Percentiles rank a stretch among this genome's conserved stretches.
These are phyloP conservation scores for Aphelenchoides fujianensis DNA, from an alignment of 1,140 invertebrate species.

Conservation along the genomic window DNA sequence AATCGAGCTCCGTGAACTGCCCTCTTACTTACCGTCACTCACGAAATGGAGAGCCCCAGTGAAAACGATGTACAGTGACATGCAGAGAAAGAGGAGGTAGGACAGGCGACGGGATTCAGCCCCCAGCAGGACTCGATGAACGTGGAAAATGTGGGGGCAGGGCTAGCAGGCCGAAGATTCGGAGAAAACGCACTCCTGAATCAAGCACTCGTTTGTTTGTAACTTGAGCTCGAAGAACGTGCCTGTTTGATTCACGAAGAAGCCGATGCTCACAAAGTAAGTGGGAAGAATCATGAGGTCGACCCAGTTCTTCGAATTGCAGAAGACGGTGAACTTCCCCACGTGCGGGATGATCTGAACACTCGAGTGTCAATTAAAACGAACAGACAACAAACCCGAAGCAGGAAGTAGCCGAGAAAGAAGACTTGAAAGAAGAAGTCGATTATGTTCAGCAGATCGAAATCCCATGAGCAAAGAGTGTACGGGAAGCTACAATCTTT, in stretches of 20 bases:
- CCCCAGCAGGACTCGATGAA: not conserved
- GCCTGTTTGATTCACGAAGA: not conserved
- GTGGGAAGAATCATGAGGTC: not conserved
- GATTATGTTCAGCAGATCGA: not conserved
- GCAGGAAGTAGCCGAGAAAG: not conserved
- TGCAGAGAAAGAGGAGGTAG: not conserved
- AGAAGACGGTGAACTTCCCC: not conserved
- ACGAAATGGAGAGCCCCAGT: not conserved
- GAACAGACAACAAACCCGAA: not conserved
- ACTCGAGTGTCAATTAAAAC: not conserved
- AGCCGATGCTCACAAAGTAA: not conserved
- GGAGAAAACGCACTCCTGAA: not conserved
- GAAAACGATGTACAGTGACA: not conserved
- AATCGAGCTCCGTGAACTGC: not conserved
- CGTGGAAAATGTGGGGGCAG: not conserved
- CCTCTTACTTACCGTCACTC: not conserved
- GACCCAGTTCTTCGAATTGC: not conserved
- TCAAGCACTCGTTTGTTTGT: not conserved
- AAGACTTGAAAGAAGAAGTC: not conserved
- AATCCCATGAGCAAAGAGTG: not conserved
- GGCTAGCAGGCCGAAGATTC: not conserved
- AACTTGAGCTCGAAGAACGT: not conserved
- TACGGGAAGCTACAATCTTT: not conserved
- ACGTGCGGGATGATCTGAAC: not conserved
- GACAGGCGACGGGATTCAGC: not conserved